Conservation (phyloP, 2,797 vertebrate species). For the Chloroceryle inda region DNA sequence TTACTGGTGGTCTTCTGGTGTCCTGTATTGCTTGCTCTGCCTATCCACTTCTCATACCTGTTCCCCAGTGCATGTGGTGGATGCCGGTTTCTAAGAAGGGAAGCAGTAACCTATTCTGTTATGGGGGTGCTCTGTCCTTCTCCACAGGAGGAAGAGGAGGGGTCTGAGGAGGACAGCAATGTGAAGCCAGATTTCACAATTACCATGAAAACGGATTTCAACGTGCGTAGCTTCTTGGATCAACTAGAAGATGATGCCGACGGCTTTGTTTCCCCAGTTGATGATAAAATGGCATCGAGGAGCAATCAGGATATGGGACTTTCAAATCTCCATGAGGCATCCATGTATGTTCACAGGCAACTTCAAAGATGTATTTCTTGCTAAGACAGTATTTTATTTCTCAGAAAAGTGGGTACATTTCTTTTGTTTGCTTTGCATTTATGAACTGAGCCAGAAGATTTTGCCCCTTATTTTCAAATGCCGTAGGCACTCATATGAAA, state of each 20-base stretch:
- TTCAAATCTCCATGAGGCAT: conserved; percentile 95
- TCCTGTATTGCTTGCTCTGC: conserved; percentile 34
- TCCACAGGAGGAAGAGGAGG: conserved; percentile 92
- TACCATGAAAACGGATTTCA: conserved; percentile 86
- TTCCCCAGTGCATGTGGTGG: conserved; percentile 25
- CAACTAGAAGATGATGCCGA: conserved; percentile 92
- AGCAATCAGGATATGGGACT: conserved; percentile 90
- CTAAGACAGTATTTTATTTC: neutral
- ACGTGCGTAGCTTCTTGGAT: conserved; percentile 88
- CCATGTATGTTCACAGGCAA: conserved; percentile 83
- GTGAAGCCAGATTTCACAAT: conserved; percentile 84
- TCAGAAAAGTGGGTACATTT: neutral
- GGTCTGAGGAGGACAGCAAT: conserved; percentile 90
- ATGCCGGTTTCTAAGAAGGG: neutral
- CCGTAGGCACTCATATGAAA: neutral
- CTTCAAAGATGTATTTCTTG: neutral
- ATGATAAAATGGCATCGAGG: conserved; percentile 90
- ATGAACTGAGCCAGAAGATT: neutral
- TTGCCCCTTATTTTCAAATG: neutral
- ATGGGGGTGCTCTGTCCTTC: conserved; percentile 24
- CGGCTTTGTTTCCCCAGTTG: conserved; percentile 94
- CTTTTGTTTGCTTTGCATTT: neutral
- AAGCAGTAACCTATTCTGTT: neutral
- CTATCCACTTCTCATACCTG: neutral
- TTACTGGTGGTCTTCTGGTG: conserved; percentile 15